Base-by-base conservation (phyloP, 1,140 invertebrate genomes). In the Drosophila grimshawi region DNA sequence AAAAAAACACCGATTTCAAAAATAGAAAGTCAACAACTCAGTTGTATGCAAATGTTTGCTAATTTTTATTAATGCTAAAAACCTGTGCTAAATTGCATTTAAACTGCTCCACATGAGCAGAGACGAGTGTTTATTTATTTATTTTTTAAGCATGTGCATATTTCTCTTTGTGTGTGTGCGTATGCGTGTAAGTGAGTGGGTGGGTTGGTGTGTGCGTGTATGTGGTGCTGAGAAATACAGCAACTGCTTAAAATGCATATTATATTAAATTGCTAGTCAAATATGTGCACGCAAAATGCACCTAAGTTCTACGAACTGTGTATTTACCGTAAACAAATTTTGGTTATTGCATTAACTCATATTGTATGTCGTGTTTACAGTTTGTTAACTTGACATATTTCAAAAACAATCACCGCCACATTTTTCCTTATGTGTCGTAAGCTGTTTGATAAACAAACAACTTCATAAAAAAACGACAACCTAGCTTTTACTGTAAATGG, bases 161-260 rank as follows among this genome's bases (percentile, higher is more conserved):
- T 1, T 19, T 19, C 19, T 19, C 19, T 33, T 6, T 53, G 11
- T 65, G 65, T 46, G 35, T 53, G 7, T 60, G 70, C 49, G 29
- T 52, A 11, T 53, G 48, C 2, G 6, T 27, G 10, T 29, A 32
- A n/a, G 37, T 46, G 43, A 66, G 51, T 46, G n/a, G 51, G 29
- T 41, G 46, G 11, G 37, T 46, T 37, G 66, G 51, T 46, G n/a
- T 53, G 29, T 41, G 46, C 10, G 64, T 55, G 49, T 67, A n/a
- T 35, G 57, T 66, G 61, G 49, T 29, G 55, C 29, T 86, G 82
- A 71, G 82, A 86, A 65, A 51, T n/a, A 11, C 27, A 63, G 39
- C 82, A 86, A 70, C 76, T 88, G 82, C 59, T 76, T 63, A 46
- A 55, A 76, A 60, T 51, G 69, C 63, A 71, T 80, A 85, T 80